phyloP scores from a whole-genome alignment of 2,888 invertebrate species.

The Sycophila texana region DNA sequence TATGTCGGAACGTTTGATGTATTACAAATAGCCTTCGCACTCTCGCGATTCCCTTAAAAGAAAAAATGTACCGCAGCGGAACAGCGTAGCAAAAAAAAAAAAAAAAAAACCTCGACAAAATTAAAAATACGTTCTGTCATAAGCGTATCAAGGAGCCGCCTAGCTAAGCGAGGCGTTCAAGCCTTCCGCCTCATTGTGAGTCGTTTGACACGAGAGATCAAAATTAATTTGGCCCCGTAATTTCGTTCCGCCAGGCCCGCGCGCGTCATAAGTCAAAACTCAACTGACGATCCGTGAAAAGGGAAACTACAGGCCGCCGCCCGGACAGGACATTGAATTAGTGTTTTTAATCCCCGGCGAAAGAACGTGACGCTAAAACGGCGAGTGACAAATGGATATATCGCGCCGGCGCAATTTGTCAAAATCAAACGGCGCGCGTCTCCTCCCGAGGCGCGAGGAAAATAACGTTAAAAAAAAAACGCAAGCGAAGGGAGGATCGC shows the following conservation, averaged over 20 bases:
- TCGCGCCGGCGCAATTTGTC: constrained; percentile 59
- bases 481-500: not conserved
- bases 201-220: constrained; percentile 24
- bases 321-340: constrained; percentile 33
- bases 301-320: constrained; percentile 18
- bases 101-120: not conserved
- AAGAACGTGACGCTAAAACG: constrained; percentile 37
- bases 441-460: constrained; percentile 24
- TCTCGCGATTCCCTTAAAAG: not conserved
- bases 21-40: not conserved
- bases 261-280: constrained; percentile 51
- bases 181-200: not conserved
- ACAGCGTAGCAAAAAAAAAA: not conserved
- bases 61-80: not conserved
- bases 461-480: not conserved
- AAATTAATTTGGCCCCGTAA: constrained; percentile 41
- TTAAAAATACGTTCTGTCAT: not conserved
- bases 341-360: constrained; percentile 48
- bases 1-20: too few species aligned
- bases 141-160: not conserved
- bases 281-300: constrained; percentile 42
- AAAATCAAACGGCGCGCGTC: constrained; percentile 58
- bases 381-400: constrained; percentile 52
- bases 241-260: constrained; percentile 18
- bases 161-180: constrained; percentile 18